phyloP scores from a whole-genome alignment of 2,113 vertebrate species.

The Syngnathus typhle region DNA sequence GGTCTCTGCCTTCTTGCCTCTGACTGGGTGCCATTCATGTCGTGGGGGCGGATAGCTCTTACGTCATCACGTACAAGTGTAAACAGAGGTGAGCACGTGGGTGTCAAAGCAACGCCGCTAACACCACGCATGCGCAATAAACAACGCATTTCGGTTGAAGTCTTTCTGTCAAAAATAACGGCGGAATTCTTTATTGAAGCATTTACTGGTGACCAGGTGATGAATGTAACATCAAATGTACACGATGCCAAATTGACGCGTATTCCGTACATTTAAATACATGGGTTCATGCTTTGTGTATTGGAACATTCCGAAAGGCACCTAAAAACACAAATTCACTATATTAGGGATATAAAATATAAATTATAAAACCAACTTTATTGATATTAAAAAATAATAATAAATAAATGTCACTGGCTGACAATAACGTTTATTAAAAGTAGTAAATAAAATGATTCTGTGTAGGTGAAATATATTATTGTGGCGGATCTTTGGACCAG shows the following conservation, averaged over 20 bases:
- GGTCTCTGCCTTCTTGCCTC: slow-evolving; percentile 52
- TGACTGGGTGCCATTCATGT: slow-evolving; percentile 45
- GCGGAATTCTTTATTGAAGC: neutral
- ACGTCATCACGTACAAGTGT: slow-evolving; percentile 66
- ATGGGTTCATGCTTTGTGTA: neutral
- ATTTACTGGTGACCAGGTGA: neutral
- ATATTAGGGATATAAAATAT: neutral
- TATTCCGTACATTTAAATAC: neutral
- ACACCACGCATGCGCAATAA: neutral
- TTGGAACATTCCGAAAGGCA: no score
- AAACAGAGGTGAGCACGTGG: slow-evolving; percentile 69
- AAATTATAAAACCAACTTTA: neutral
- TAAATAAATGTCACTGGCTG: neutral
- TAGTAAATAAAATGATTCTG: neutral
- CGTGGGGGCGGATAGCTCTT: slow-evolving; percentile 53
- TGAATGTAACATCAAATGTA: neutral
- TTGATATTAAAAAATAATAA: neutral
- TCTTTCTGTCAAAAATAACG: neutral
- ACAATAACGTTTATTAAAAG: no score
- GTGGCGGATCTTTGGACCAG: no score
- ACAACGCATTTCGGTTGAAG: neutral
- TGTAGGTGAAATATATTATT: neutral
- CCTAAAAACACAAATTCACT: no score
- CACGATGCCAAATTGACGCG: neutral
- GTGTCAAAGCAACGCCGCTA: slow-evolving; percentile 2